Percentiles rank a stretch among this genome's conserved stretches.
Evolutionary conservation across 2,113 vertebrate species (phyloP).

Genomic region (Cinclus mexicanus): DNA sequence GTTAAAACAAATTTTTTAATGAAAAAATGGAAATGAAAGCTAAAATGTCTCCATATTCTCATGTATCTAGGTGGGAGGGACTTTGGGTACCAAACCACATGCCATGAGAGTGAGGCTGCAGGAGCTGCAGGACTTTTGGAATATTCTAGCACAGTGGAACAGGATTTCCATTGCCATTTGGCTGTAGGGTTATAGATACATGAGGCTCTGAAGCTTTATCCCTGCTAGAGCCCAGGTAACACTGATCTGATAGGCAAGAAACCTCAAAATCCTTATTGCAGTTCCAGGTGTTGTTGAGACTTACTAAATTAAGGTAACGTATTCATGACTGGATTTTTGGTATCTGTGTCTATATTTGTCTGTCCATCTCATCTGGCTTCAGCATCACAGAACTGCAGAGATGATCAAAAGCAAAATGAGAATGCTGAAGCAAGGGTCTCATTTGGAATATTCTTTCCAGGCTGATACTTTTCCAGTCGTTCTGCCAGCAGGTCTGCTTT

Average conservation of each 20-base stretch:
- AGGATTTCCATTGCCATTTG: not conserved
- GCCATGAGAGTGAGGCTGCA: not conserved
- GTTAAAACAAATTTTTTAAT: not conserved
- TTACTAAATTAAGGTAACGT: not conserved
- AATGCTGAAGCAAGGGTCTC: constrained; percentile 2
- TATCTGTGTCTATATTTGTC: not conserved
- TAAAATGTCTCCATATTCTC: not conserved
- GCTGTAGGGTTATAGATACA: not conserved
- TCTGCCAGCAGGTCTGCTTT: constrained; percentile 48
- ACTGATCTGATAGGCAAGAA: not conserved
- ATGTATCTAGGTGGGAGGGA: not conserved
- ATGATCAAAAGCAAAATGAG: constrained; percentile 19
- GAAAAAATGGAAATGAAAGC: not conserved
- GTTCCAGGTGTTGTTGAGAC: not conserved
- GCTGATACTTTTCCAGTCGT: constrained; percentile 45
- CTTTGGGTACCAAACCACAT: not conserved
- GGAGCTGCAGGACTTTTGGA: not conserved
- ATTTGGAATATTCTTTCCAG: constrained; percentile 41
- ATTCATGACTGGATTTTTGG: not conserved
- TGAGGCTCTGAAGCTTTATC: not conserved
- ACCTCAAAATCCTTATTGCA: not conserved
- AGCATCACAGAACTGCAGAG: not conserved
- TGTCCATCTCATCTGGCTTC: not conserved
- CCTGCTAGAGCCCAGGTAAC: not conserved
- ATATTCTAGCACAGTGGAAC: not conserved